phyloP scores from a whole-genome alignment of 2,797 vertebrate genomes.

The Eidolon dupreanum region DNA sequence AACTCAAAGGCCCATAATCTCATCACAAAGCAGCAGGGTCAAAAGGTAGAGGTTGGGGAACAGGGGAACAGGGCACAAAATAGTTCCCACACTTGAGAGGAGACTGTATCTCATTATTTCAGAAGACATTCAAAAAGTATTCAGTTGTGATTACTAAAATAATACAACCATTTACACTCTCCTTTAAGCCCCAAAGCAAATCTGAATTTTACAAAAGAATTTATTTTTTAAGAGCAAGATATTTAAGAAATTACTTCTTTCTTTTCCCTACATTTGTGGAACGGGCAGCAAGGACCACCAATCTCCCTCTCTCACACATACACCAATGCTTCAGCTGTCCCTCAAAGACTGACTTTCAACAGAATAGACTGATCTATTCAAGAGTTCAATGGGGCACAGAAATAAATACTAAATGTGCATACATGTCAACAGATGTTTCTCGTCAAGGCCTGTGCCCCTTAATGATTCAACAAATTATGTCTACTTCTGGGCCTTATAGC shows the following conservation, averaged over 20 bases:
- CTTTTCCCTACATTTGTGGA: neutral
- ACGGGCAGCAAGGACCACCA: neutral
- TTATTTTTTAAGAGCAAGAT: conserved; percentile 35
- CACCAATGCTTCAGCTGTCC: neutral
- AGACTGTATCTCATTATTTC: conserved; percentile 30
- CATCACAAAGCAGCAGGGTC: conserved; percentile 36
- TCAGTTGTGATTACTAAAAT: conserved; percentile 19
- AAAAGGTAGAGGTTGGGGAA: conserved; percentile 55
- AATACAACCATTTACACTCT: neutral
- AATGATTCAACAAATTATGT: conserved; percentile 3
- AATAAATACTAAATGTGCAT: conserved; percentile 55
- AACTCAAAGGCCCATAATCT: conserved; percentile 51
- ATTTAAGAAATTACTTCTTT: conserved; percentile 37
- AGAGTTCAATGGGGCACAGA: conserved; percentile 57
- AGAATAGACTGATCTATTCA: conserved; percentile 5
- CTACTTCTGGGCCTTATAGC: neutral
- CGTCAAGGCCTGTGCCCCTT: neutral
- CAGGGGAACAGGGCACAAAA: neutral
- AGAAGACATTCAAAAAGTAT: neutral
- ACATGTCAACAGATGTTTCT: conserved; percentile 62
- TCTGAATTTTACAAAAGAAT: conserved; percentile 2
- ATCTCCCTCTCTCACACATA: neutral
- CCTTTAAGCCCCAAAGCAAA: conserved; percentile 21
- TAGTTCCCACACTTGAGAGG: conserved; percentile 38
- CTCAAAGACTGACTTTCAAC: conserved; percentile 28